A percentile compares a stretch with the other conserved stretches of the same genome.
phyloP scores from a whole-genome alignment of 2,797 vertebrate species.

The Spondyliosoma cantharus region DNA sequence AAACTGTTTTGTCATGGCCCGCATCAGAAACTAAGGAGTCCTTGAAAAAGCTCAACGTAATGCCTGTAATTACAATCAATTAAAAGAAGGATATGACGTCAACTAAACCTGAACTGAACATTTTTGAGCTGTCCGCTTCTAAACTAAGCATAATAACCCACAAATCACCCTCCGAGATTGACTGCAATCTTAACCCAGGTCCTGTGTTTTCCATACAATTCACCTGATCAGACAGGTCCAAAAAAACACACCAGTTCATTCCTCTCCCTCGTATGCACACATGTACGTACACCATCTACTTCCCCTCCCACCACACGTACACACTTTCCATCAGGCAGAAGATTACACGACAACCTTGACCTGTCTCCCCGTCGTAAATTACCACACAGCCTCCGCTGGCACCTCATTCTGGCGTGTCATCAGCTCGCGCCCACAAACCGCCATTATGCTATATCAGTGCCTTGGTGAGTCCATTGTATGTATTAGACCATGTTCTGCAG shows the following conservation, averaged over 20 bases:
- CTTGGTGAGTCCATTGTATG: conserved; percentile 27
- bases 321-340: conserved; percentile 62
- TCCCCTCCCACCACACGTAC: conserved; percentile 28
- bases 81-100: background rate
- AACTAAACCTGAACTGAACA: background rate
- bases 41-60: background rate
- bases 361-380: conserved; percentile 70
- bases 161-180: background rate
- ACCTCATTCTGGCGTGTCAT: conserved; percentile 66
- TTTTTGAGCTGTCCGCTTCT: background rate
- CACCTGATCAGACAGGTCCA: background rate
- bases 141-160: background rate
- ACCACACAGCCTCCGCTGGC: conserved; percentile 59
- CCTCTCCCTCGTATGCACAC: background rate
- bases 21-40: background rate
- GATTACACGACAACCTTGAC: conserved; percentile 79
- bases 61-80: background rate
- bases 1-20: background rate
- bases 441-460: conserved; percentile 54
- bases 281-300: background rate
- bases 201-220: conserved; percentile 3
- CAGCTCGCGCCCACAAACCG: conserved; percentile 47
- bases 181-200: background rate
- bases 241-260: background rate
- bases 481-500: conserved; percentile 4